Base-by-base conservation (phyloP, 1,140 invertebrate species). In the Macrocentrus cingulum region DNA sequence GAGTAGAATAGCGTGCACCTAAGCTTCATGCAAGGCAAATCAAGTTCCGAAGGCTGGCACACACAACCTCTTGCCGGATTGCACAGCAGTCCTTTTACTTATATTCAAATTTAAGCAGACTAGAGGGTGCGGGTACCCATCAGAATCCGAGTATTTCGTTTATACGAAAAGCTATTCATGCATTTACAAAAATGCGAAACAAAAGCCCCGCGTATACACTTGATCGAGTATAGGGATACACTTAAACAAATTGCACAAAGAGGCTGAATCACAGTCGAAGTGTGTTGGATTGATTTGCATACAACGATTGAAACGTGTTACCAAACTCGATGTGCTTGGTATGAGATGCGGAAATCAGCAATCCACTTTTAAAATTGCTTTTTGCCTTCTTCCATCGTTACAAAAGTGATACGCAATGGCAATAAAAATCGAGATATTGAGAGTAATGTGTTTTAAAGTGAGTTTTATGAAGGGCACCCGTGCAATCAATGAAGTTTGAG, bases 11-110 rank as follows among this genome's bases (percentile, higher is more conserved):
- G 65, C 61, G 44, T 58, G 59, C 59, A 66, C 62, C 51, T 66
- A 66, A 72, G 67, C 69, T 78, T 79, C 77, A 77, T 79, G 75
- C 74, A 79, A 79, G 77, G 76, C 73, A 78, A 77, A 78, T 79
- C 69, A 71, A 76, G 68, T 61, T 59, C 50, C 56, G 66, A 65
- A 70, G 69, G 63, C 65, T 67, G 64, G 67, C 3, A 13, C 8
- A 39, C 36, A 61, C 42, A 18, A 49, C n/a, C 5, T 71, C 69
- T 68, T 67, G 66, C 60, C 37, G 68, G 69, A 74, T 76, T 70
- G 71, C 60, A 66, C 57, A 53, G 49, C 61, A 59, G 67, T 70
- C 67, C 69, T 75, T 76, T 77, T 71, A 74, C 71, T 76, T 75
- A 76, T 75, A 80, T 80, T 77, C 72, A 79, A 79, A 77, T 73